These are phyloP conservation scores for Synergus gifuensis DNA, from an alignment of 2,888 invertebrate species.

Conservation along the genomic window DNA sequence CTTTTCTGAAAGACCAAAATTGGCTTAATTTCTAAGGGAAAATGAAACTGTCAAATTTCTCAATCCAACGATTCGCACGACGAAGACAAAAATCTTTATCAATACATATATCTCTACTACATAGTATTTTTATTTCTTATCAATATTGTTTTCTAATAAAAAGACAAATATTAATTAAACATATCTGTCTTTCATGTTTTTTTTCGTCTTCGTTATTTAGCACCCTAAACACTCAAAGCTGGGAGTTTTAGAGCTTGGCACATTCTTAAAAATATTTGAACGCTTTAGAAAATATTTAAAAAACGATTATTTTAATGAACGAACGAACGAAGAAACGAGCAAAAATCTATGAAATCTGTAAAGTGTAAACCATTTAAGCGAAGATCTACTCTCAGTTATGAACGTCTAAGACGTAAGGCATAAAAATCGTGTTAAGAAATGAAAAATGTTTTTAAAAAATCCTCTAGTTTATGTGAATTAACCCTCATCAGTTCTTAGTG, in stretches of 20 bases:
- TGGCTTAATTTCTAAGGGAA: slow-evolving; percentile 9
- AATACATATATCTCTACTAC: not conserved
- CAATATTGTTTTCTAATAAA: not conserved
- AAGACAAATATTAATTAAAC: not conserved
- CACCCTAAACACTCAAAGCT: slow-evolving; percentile 58
- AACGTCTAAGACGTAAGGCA: slow-evolving; percentile 42
- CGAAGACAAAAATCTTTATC: slow-evolving; percentile 33
- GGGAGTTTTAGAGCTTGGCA: slow-evolving; percentile 57
- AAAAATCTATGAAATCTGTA: slow-evolving; percentile 48
- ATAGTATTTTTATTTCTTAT: not conserved
- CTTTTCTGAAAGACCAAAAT: slow-evolving; percentile 51
- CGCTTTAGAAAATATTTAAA: slow-evolving; percentile 46
- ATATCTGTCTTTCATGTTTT: slow-evolving; percentile 31
- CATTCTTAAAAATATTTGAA: slow-evolving; percentile 56
- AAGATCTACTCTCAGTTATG: slow-evolving; percentile 38
- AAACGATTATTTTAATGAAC: slow-evolving; percentile 50
- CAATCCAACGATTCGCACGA: slow-evolving; percentile 27
- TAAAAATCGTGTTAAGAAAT: slow-evolving; percentile 28
- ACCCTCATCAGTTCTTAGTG: no score
- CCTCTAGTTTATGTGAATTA: slow-evolving; percentile 10
- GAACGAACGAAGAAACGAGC: slow-evolving; percentile 51
- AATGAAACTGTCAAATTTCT: not conserved
- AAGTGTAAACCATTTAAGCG: slow-evolving; percentile 28
- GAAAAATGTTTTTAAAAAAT: slow-evolving; percentile 12
- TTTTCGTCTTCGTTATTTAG: slow-evolving; percentile 54